Evolutionary conservation across 2,888 invertebrate genomes (phyloP).

Genomic region (Cataglyphis livida): DNA sequence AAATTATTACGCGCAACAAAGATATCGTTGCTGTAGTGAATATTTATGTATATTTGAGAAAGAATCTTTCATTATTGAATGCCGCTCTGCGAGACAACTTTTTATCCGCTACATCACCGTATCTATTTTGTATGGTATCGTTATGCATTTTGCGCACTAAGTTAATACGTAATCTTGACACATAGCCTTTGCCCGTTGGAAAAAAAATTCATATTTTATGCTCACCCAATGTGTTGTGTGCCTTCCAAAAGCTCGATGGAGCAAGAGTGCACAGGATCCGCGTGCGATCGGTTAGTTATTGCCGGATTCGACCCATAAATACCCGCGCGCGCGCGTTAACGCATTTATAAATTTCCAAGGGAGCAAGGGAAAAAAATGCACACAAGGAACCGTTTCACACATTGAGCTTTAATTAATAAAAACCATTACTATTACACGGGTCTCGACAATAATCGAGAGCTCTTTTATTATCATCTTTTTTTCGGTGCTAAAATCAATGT

Average conservation of each 20-base stretch:
- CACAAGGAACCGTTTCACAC: slow-evolving; percentile 16
- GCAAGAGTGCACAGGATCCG: not conserved
- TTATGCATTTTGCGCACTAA: slow-evolving; percentile 44
- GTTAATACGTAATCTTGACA: slow-evolving; percentile 50
- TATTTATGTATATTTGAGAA: slow-evolving; percentile 22
- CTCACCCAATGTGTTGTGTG: slow-evolving; percentile 11
- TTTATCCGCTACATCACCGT: slow-evolving; percentile 30
- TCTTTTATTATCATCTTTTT: slow-evolving; percentile 19
- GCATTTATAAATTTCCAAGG: slow-evolving; percentile 48
- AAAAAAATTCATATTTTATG: slow-evolving; percentile 40
- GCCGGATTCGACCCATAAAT: slow-evolving; percentile 46
- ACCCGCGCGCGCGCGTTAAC: slow-evolving; percentile 26
- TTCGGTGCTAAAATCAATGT: slow-evolving; percentile 18
- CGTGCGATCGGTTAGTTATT: slow-evolving; percentile 47
- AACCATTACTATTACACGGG: slow-evolving; percentile 12
- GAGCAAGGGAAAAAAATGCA: slow-evolving; percentile 9
- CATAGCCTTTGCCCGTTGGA: slow-evolving; percentile 26
- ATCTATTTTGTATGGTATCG: slow-evolving; percentile 31
- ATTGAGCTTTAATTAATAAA: slow-evolving; percentile 49
- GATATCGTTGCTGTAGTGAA: not conserved
- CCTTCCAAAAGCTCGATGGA: slow-evolving; percentile 16
- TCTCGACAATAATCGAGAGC: slow-evolving; percentile 51
- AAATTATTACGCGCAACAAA: slow-evolving; percentile 19
- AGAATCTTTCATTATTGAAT: slow-evolving; percentile 34
- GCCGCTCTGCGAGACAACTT: not conserved